A percentile compares a stretch with the other conserved stretches of the same genome.
phyloP scores from a whole-genome alignment of 30 jellyfish, hydroid and myxozoan genomes.

The Cassiopea andromeda region DNA sequence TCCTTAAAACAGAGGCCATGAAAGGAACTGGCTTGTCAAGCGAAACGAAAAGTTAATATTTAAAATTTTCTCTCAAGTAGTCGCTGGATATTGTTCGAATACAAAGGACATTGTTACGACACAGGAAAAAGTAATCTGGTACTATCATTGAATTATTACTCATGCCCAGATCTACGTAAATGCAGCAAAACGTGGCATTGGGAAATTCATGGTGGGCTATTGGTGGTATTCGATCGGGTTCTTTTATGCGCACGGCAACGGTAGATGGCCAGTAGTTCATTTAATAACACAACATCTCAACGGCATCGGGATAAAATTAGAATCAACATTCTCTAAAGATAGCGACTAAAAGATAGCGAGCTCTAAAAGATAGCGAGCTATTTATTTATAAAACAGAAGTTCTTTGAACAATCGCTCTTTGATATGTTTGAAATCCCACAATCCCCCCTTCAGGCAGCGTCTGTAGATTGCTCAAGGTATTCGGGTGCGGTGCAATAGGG shows the following conservation, averaged over 20 bases:
- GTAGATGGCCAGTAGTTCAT: background rate
- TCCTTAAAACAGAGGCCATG: background rate
- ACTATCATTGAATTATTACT: background rate
- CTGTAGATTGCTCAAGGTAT: too few relatives aligned
- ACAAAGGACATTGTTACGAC: conserved; percentile 9
- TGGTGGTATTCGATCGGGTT: background rate
- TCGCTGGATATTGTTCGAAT: background rate
- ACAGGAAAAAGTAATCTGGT: conserved; percentile 13
- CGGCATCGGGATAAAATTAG: background rate
- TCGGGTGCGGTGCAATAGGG: too few relatives aligned
- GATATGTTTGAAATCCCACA: too few relatives aligned
- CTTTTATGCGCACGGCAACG: background rate
- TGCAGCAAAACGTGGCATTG: background rate
- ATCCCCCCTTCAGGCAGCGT: too few relatives aligned
- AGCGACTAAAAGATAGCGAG: background rate
- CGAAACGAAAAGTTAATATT: conserved; percentile 1
- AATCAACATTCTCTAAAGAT: background rate
- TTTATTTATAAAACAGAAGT: too few relatives aligned
- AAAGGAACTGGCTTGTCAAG: conserved; percentile 4
- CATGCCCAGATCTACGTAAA: conserved; percentile 7
- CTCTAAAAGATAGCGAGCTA: background rate
- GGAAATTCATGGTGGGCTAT: background rate
- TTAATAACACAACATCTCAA: background rate
- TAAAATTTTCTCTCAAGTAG: background rate
- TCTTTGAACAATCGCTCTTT: too few relatives aligned